Evolutionary conservation across 2,113 vertebrate species (phyloP).

Genomic region (Trinectes maculatus): DNA sequence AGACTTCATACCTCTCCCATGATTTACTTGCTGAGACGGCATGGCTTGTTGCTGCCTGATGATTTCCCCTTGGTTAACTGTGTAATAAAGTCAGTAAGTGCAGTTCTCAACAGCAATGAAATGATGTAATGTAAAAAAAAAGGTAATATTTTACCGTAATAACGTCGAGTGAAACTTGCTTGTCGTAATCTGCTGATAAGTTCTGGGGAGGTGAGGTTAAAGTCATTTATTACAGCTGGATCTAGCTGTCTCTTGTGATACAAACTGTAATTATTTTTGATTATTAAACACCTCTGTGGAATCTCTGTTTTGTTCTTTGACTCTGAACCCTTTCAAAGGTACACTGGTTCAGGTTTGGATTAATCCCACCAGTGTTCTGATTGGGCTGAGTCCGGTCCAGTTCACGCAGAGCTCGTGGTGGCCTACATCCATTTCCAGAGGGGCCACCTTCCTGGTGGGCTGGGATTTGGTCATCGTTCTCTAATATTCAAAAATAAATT

Average conservation of each 20-base stretch:
- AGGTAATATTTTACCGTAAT: slow-evolving; percentile 68
- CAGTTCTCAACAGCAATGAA: background rate
- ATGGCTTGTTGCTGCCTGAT: slow-evolving; percentile 34
- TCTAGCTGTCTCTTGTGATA: background rate
- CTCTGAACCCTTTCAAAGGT: slow-evolving; percentile 15
- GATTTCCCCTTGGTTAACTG: slow-evolving; percentile 65
- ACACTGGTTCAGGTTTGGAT: slow-evolving; percentile 30
- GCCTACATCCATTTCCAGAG: background rate
- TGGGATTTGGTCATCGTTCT: slow-evolving; percentile 66
- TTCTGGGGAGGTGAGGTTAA: slow-evolving; percentile 44
- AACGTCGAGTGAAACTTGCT: slow-evolving; percentile 43
- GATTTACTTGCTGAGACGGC: background rate
- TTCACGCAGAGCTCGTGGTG: background rate
- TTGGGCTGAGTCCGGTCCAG: background rate
- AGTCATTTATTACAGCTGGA: background rate
- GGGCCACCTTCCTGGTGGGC: background rate
- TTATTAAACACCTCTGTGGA: slow-evolving; percentile 54
- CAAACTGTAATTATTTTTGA: background rate
- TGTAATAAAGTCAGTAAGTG: slow-evolving; percentile 6
- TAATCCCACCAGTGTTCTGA: background rate
- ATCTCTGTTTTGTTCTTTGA: slow-evolving; percentile 30
- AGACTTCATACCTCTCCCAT: slow-evolving; percentile 30
- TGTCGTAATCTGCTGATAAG: slow-evolving; percentile 56
- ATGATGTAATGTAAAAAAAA: background rate
- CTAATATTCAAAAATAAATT: slow-evolving; percentile 46